Base-by-base conservation (phyloP, 1,140 invertebrate genomes). In the Plectrocnemia conspersa region DNA sequence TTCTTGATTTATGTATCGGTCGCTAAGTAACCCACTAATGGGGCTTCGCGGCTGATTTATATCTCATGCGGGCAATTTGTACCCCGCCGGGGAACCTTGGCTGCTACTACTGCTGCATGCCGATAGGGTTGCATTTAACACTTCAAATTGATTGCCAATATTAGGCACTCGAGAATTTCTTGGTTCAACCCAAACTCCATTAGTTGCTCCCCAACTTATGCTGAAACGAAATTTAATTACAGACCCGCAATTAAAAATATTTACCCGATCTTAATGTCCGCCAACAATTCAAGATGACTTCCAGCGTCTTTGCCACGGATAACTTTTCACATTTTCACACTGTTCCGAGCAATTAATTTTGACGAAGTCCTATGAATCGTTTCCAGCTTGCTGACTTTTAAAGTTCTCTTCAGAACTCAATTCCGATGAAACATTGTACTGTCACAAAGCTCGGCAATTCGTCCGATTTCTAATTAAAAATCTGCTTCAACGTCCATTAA, bases 21-120 rank as follows among this genome's bases (percentile, higher is more conserved):
- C 47, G 32, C 47, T 50, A 50, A 50, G 47, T 50, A 52, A 52
- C 49, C 35, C 49, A 18, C 38, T 44, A 53, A 53, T 53, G 50
- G 50, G 16, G 9, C 32, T 19, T 35, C 27, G 13, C 29, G 19
- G 22, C 38, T 53, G 50, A 53, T 53, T 53, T 53, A 53, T 53
- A 41, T 44, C 36, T 36, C 19, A 42, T 53, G 50, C 35, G 35
- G 50, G 50, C 50, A 53, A 53, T 53, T 53, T 53, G 50, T 53
- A 42, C 50, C 48, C 32, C 18, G 5, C 23, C 16, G 22, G 44
- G 33, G 21, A 47, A 27, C 44, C 44, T 32, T 32, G 7, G 42
- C 25, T 21, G 21, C 42, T 22, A n/a, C 21, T 19, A 18, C 19
- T 22, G 22, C 1, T 18, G 22, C 21, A 22, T 22, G 44, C 13